Base-by-base conservation (phyloP, 2,888 invertebrate species). In the Melangyna quadrimaculata region DNA sequence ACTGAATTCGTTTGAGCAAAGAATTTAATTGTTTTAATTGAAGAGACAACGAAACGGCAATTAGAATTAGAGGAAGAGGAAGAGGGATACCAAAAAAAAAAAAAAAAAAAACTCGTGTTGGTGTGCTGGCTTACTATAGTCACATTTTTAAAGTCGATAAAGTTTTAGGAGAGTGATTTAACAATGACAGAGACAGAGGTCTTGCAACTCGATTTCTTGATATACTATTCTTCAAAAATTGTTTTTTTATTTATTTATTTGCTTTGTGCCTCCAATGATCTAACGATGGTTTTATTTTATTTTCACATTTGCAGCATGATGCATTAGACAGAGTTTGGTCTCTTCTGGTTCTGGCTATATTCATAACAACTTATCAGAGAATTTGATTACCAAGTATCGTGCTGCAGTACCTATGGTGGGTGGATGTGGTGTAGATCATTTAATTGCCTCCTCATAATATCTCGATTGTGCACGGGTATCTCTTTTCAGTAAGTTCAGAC, bases 21-120 rank as follows among this genome's bases (percentile, higher is more conserved):
- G 71, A 71, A 80, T 80, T 80, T 80, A 75, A 84, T 61, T 80
- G 75, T 75, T 75, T 72, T 72, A 75, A 80, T 72, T 80, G 75
- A 24, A 74, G 45, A 29, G 48, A 24, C 24, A 51, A 67, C 51
- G 14, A 29, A 70, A 35, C 61, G 22, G n/a, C n/a, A n/a, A n/a
- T n/a, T n/a, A n/a, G n/a, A n/a, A 43, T 37, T 3, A 59, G 12
- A 7, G 3, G 6, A n/a, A 24, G n/a, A 6, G 1, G 0, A 9
- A n/a, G 27, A 2, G 10, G 22, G 2, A 8, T 27, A n/a, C n/a
- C n/a, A n/a, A n/a, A n/a, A n/a, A n/a, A n/a, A n/a, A n/a, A n/a
- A n/a, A n/a, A n/a, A n/a, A n/a, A n/a, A n/a, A 14, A 0, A 51
- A 51, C 12, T 48, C 6, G 8, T n/a, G 2, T 9, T 35, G 35